Base-by-base conservation (phyloP, 2,888 invertebrate species). In the Rhamphomyia laevipes region DNA sequence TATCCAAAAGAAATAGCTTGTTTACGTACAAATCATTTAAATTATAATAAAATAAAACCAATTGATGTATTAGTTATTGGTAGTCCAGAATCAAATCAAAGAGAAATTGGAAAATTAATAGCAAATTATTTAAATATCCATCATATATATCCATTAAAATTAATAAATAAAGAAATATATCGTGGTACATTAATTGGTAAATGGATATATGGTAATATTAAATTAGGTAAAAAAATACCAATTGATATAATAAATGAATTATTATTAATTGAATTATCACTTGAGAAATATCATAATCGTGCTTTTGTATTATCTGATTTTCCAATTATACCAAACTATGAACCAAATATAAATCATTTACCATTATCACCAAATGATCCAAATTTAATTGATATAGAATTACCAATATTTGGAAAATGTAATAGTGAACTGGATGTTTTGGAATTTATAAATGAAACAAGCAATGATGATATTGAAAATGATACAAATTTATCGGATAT, bases 271-370 rank as follows among this genome's bases (percentile, higher is more conserved):
- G 75, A 78, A 58, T 54, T 80, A 2, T 63, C 71, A 43, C 73
- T 73, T 17, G 70, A 73, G 49, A 71, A 73, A 23, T 71, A 77
- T 15, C 62, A 67, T 56, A 77, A 81, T 58, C 69, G 78, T 59
- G 84, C 83, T 10, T 82, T 78, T 70, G 73, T 84, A 3, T 63
- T 83, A 54, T 77, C 78, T 50, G 82, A 81, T 9, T 66, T 83
- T 52, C 84, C 84, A 17, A 61, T 83, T 2, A 5, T 35, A n/a
- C 4, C 9, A 6, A n/a, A 35, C 13, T 35, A n/a, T n/a, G 35
- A 35, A 35, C 4, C 9, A 2, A 27, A 27, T 27, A 7, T 9
- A 27, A 27, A 4, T 2, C 23, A 27, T 27, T 27, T 27, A 27
- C 23, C 23, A 27, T 27, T 27, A 27, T 2, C 23, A 27, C 23